These are phyloP conservation scores for Ommatoiulus sabulosus DNA, from an alignment of 2,888 invertebrate genomes.

Conservation along the genomic window DNA sequence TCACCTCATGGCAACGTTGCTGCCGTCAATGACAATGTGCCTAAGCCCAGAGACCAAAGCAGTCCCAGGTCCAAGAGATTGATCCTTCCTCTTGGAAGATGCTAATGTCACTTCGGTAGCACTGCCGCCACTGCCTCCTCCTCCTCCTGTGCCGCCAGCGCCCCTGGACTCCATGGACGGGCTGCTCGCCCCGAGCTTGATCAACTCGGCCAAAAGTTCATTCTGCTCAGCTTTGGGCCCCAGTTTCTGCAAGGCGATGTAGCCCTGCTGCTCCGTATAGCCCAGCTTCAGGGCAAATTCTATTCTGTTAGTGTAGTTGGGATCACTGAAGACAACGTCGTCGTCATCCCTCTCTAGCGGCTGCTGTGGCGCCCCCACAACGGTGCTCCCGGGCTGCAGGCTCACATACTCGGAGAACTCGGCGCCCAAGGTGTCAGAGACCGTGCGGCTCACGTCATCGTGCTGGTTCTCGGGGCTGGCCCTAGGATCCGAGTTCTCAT, in stretches of 20 bases:
- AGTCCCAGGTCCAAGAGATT: background rate
- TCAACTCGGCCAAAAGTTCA: conserved; percentile 88
- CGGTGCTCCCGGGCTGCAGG: background rate
- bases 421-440: conserved; percentile 85
- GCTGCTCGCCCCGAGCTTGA: conserved; percentile 74
- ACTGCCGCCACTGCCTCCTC: too few species aligned
- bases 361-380: background rate
- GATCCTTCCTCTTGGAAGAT: background rate
- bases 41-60: conserved; percentile 68
- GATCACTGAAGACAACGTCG: conserved; percentile 60
- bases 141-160: background rate
- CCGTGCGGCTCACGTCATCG: conserved; percentile 83
- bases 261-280: conserved; percentile 87
- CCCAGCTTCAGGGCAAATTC: conserved; percentile 94
- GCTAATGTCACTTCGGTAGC: background rate
- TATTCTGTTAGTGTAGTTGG: conserved; percentile 74
- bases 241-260: conserved; percentile 84
- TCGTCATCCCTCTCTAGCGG: conserved; percentile 49
- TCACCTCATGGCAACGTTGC: conserved; percentile 94
- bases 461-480: conserved; percentile 69
- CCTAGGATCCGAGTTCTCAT: conserved; percentile 70
- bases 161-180: background rate
- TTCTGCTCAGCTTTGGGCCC: conserved; percentile 88
- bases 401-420: conserved; percentile 85
- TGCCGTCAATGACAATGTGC: conserved; percentile 91